Base-by-base conservation (phyloP, 2,797 vertebrate species). In the Novumbra hubbsi region DNA sequence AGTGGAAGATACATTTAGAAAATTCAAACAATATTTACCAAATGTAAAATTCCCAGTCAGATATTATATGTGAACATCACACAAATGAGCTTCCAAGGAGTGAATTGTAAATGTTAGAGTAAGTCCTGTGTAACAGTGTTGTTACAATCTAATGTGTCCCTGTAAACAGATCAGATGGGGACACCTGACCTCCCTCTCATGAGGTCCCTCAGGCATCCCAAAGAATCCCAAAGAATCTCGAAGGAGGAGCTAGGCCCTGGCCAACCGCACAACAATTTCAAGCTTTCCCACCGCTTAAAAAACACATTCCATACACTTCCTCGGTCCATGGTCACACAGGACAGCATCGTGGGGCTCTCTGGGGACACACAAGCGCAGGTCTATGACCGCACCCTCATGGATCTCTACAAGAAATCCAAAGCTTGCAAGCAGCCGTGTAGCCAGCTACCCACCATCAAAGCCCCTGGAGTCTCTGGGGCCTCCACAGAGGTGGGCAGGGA, bases 391-490 rank as follows among this genome's bases (percentile, higher is more conserved):
- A 24, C 19, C 45, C 8, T 50, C 19, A 55, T 75, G 19, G 6
- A 55, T 0, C 24, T 85, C 64, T 78, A 52, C n/a, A 80, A 32
- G 68, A 82, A 76, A 16, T 24, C 41, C 5, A 82, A 69, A 73
- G 0, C 0, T 21, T 0, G 3, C 16, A 68, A 57, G 4, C 74
- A 38, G 45, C 19, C 49, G 3, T 52, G 7, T 21, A 48, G 62
- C 12, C 5, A 21, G 41, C 32, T 21, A 16, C 11, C 55, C 41
- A n/a, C 64, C 64, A 66, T 15, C 64, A 32, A 66, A 9, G 16
- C 17, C 49, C 27, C 50, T 30, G 32, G 50, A n/a, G 70, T 57
- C n/a, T 55, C 57, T 21, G 14, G 41, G 15, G 14, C 11, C 45
- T 28, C 41, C 3, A 1, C 68, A 11, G 55, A 17, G n/a, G 11